Conservation (phyloP, 2,797 vertebrate genomes). For the Enteromius afrohamiltoni region DNA sequence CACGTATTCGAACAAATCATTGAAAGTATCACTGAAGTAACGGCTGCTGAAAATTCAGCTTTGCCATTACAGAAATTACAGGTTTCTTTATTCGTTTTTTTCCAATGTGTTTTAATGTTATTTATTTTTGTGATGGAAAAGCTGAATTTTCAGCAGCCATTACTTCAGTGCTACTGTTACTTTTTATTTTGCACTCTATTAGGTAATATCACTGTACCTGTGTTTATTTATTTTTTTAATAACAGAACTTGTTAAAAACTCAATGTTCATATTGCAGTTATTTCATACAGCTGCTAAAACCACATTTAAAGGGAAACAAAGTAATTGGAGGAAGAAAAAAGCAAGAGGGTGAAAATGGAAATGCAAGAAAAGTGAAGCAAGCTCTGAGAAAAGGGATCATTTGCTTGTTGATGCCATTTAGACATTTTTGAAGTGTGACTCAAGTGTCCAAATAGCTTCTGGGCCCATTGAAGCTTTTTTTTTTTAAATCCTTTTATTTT, state of each 20-base stretch:
- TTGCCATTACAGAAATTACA: not conserved
- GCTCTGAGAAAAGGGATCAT: not conserved
- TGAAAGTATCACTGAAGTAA: not conserved
- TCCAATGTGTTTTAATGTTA: too few relatives aligned
- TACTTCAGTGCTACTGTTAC: not conserved
- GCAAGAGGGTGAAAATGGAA: not conserved
- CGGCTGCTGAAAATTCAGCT: not conserved
- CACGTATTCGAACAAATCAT: not conserved
- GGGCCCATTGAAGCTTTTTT: slow-evolving; percentile 9
- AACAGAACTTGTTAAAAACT: not conserved
- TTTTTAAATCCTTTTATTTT: not conserved
- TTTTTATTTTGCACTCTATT: not conserved
- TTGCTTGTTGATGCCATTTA: not conserved
- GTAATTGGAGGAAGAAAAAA: not conserved
- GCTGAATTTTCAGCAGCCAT: too few relatives aligned
- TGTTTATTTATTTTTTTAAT: not conserved
- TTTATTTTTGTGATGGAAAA: too few relatives aligned
- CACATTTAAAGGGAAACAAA: not conserved
- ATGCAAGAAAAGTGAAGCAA: not conserved
- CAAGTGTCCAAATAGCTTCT: slow-evolving; percentile 2
- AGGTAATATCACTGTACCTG: not conserved
- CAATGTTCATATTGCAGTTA: not conserved
- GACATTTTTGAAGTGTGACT: not conserved
- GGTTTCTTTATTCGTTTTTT: too few relatives aligned
- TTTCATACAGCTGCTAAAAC: not conserved